A percentile compares a stretch with the other conserved stretches of the same genome.
These are phyloP conservation scores for Sympetrum striolatum DNA, from an alignment of 2,888 invertebrate species.

Conservation along the genomic window DNA sequence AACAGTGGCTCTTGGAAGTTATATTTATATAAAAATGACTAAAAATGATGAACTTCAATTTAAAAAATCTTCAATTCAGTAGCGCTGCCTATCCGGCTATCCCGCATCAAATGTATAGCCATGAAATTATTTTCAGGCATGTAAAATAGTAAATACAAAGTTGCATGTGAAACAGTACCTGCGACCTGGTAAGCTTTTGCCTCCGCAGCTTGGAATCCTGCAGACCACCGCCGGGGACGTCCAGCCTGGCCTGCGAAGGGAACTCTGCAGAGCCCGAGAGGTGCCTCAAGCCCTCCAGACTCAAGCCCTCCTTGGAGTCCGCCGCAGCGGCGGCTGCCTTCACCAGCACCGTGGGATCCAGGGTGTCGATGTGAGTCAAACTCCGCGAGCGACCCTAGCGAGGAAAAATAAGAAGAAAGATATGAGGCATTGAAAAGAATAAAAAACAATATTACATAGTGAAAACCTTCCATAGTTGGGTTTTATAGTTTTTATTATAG, in stretches of 20 bases:
- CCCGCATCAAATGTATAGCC: no score
- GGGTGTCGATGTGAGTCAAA: constrained; percentile 73
- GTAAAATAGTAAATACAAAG: no score
- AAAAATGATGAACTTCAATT: no score
- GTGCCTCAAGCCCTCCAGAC: constrained; percentile 44
- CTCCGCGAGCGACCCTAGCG: constrained; percentile 74
- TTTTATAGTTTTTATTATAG: no score
- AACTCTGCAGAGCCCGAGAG: constrained; percentile 11
- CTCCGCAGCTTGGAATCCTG: constrained; percentile 56
- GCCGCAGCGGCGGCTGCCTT: constrained; percentile 52
- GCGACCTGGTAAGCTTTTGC: constrained; percentile 67
- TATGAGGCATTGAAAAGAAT: neutral
- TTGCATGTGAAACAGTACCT: constrained; percentile 57
- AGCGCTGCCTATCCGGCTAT: no score
- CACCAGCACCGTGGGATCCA: constrained; percentile 62
- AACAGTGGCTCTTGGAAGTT: no score
- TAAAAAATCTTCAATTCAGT: no score
- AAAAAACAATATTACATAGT: neutral
- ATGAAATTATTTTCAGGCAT: no score
- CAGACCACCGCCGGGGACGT: neutral
- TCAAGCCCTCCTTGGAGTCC: constrained; percentile 49
- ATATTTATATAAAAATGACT: no score
- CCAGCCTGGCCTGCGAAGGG: neutral
- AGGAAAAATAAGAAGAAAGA: neutral
- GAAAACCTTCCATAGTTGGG: no score